These are phyloP conservation scores for Schizopygopsis malacanthus DNA, from an alignment of 2,797 vertebrate species.

Conservation along the genomic window DNA sequence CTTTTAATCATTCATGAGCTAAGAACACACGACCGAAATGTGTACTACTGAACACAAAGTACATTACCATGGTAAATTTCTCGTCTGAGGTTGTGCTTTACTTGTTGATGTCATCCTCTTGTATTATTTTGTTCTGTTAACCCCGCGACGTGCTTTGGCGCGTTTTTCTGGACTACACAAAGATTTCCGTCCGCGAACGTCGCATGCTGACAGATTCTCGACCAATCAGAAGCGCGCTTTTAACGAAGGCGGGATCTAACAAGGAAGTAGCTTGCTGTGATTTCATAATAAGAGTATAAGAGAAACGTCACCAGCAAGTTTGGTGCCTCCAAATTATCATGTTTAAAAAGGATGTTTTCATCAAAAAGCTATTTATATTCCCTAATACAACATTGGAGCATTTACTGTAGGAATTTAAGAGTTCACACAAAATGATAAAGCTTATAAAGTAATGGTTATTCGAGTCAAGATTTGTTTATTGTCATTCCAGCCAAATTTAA, in stretches of 20 bases:
- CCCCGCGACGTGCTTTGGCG: conserved; percentile 68
- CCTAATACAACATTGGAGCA: not conserved
- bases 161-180: conserved; percentile 59
- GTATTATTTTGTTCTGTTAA: not conserved
- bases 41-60: conserved; percentile 33
- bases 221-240: conserved; percentile 65
- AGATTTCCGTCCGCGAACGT: not conserved
- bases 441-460: not conserved
- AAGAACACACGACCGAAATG: not conserved
- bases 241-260: conserved; percentile 28
- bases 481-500: not conserved
- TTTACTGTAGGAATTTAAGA: not conserved
- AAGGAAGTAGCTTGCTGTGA: not conserved
- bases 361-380: not conserved
- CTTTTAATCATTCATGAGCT: not conserved
- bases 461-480: not conserved
- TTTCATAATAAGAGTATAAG: conserved; percentile 39
- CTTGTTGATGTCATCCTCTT: conserved; percentile 75
- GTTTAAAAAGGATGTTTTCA: not conserved
- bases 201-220: conserved; percentile 42
- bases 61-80: conserved; percentile 88
- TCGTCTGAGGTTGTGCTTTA: conserved; percentile 65
- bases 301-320: not conserved
- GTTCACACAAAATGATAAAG: not conserved
- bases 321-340: no score